Conservation (phyloP, 2,888 invertebrate species). For the Alsophila aescularia region DNA sequence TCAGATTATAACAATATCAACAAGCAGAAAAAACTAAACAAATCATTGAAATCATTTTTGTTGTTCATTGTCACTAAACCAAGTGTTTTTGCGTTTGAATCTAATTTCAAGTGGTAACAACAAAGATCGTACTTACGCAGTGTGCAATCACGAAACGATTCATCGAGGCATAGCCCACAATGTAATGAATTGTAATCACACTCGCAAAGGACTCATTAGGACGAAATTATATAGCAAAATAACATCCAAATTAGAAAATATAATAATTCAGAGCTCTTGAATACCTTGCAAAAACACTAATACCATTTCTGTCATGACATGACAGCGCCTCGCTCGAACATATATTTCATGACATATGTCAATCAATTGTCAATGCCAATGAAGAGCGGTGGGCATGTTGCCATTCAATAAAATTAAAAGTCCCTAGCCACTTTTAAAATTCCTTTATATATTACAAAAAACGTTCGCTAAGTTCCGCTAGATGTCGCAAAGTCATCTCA, state of each 20-base stretch:
- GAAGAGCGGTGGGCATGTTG: no score
- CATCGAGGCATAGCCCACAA: slow-evolving; percentile 41
- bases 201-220: slow-evolving; percentile 16
- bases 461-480: no score
- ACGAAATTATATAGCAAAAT: slow-evolving; percentile 8
- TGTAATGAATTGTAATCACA: slow-evolving; percentile 25
- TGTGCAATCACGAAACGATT: slow-evolving; percentile 53
- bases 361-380: no score
- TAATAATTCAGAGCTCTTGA: slow-evolving; percentile 36
- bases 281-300: slow-evolving; percentile 70
- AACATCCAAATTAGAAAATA: slow-evolving; percentile 3
- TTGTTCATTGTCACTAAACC: slow-evolving; percentile 49
- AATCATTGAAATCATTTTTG: slow-evolving; percentile 27
- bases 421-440: no score
- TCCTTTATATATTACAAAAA: no score
- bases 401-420: no score
- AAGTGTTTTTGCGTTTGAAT: slow-evolving; percentile 66
- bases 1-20: background rate
- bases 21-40: background rate
- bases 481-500: no score
- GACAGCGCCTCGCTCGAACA: no score
- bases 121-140: slow-evolving; percentile 78
- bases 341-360: slow-evolving; percentile 7
- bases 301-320: slow-evolving; percentile 72
- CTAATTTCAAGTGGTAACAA: slow-evolving; percentile 56